Conservation (phyloP, 2,113 vertebrate species). For the Silurus meridionalis region DNA sequence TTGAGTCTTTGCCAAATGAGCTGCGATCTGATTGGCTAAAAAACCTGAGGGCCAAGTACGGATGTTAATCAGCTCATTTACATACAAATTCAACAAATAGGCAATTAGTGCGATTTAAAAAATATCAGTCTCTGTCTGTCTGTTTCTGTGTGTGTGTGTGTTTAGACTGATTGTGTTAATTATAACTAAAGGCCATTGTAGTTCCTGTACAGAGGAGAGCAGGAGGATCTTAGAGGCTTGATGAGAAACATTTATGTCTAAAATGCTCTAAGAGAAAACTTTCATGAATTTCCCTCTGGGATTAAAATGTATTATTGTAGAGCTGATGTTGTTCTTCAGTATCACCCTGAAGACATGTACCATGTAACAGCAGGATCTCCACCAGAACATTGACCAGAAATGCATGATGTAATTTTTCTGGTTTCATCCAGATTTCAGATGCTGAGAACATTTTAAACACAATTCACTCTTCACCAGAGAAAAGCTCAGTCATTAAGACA, state of each 20-base stretch:
- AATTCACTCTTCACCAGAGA: background rate
- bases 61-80: slow-evolving; percentile 11
- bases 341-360: background rate
- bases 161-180: background rate
- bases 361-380: background rate
- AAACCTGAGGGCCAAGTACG: background rate
- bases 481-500: no score
- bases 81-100: slow-evolving; percentile 5
- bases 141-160: background rate
- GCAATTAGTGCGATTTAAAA: background rate
- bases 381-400: background rate
- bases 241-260: background rate
- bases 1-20: background rate
- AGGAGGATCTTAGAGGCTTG: background rate
- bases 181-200: background rate
- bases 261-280: background rate
- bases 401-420: background rate
- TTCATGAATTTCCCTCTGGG: background rate
- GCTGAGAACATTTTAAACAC: background rate
- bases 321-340: background rate
- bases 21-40: slow-evolving; percentile 7
- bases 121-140: background rate
- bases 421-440: background rate
- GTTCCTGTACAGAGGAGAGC: background rate
- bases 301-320: background rate